phyloP scores from a whole-genome alignment of 1,140 invertebrate species.

The Agraylea sexmaculata region DNA sequence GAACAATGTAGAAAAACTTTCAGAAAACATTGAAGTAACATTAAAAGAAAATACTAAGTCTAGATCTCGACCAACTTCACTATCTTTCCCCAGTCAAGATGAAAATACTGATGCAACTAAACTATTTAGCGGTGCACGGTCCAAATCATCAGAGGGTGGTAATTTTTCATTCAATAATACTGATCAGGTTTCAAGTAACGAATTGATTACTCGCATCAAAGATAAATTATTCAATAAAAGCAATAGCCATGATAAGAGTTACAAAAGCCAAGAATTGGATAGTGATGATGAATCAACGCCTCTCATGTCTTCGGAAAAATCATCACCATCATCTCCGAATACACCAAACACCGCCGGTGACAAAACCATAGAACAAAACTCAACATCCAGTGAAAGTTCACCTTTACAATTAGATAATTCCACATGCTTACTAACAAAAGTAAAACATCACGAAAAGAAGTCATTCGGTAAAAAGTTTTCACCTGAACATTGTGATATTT shows the following conservation, averaged over 20 bases:
- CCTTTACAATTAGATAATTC: too few species aligned
- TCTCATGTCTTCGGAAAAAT: conserved; percentile 35
- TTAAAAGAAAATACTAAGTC: background rate
- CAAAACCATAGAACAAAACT: conserved; percentile 12
- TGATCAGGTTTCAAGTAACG: conserved; percentile 18
- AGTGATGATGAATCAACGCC: conserved; percentile 53
- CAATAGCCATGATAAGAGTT: conserved; percentile 25
- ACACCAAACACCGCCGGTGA: conserved; percentile 7
- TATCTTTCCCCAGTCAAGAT: conserved; percentile 28
- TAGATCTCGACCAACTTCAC: conserved; percentile 20
- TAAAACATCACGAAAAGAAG: conserved; percentile 3
- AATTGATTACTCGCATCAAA: conserved; percentile 29
- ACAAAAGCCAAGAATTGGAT: conserved; percentile 24
- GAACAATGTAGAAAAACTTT: background rate
- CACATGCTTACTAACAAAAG: conserved; percentile 8
- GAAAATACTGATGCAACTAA: conserved; percentile 11
- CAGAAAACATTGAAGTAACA: too few species aligned
- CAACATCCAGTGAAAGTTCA: conserved; percentile 12
- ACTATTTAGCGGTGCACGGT: conserved; percentile 7
- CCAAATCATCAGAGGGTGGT: too few species aligned
- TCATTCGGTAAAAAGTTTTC: conserved; percentile 13
- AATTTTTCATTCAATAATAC: too few species aligned
- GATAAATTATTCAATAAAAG: conserved; percentile 32
- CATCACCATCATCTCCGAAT: conserved; percentile 11
- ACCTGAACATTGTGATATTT: conserved; percentile 16